Conservation (phyloP, 2,888 invertebrate species). For the Archaeoteleia sp. region DNA sequence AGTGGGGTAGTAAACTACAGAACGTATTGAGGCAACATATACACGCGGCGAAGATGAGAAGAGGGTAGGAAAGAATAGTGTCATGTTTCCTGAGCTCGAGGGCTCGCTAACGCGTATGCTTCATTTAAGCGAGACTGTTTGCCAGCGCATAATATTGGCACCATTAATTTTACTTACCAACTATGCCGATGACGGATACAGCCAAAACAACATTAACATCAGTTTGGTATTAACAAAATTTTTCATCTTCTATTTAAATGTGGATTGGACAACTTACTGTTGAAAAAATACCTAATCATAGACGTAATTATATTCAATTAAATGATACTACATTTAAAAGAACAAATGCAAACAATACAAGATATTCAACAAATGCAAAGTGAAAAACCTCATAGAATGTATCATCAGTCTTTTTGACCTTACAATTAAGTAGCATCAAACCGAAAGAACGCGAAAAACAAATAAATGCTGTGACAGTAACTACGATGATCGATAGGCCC, state of each 20-base stretch:
- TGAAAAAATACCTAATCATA: no score
- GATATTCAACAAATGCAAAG: slow-evolving; percentile 9
- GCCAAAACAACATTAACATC: slow-evolving; percentile 36
- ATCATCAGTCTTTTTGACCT: slow-evolving; percentile 20
- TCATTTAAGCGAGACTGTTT: slow-evolving; percentile 52
- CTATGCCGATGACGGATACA: slow-evolving; percentile 31
- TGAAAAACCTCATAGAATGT: slow-evolving; percentile 15
- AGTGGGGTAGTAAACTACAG: slow-evolving; percentile 42
- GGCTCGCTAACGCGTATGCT: slow-evolving; percentile 50
- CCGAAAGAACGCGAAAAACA: slow-evolving; percentile 24
- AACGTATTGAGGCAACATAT: slow-evolving; percentile 37
- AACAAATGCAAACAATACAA: no score
- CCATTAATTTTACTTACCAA: slow-evolving; percentile 49
- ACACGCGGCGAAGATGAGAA: slow-evolving; percentile 49
- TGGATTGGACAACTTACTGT: not conserved
- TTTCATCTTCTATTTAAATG: not conserved
- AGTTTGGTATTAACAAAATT: not conserved
- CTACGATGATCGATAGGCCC: slow-evolving; percentile 63
- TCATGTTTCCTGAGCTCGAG: slow-evolving; percentile 53
- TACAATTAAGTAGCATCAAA: slow-evolving; percentile 39
- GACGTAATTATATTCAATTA: no score
- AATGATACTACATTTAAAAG: no score
- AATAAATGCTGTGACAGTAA: slow-evolving; percentile 41
- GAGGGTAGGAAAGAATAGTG: slow-evolving; percentile 51
- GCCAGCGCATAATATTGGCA: slow-evolving; percentile 48